Base-by-base conservation (phyloP, 2,888 invertebrate genomes). In the Drosophila longiperda region DNA sequence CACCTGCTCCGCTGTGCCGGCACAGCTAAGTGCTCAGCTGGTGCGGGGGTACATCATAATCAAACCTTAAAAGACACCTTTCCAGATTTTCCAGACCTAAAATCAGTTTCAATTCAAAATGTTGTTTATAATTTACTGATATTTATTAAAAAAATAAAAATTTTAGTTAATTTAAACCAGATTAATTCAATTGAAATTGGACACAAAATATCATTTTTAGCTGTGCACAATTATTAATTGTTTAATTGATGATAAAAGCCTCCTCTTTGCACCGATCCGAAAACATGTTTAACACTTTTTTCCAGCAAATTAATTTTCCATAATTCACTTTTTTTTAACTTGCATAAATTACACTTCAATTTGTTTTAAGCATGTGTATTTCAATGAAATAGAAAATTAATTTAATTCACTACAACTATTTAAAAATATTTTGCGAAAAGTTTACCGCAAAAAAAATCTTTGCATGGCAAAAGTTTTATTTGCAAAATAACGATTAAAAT, bases 401-500 rank as follows among this genome's bases (percentile, higher is more conserved):
- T 1, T 45, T 23, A 23, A 15, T 45, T 7, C 1, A 15, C 7
- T 45, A 15, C 20, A 45, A 45, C 0, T 8, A 45, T 45, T 45
- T 12, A 0, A 0, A 23, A 45, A 20, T 20, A 8, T 4, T 4
- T 1, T 2, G 4, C 4, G 4, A 15, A 45, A 45, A 23, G 4
- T 45, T 45, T 15, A 11, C 7, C 8, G 20, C 1, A 23, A 20
- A 40, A 40, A 42, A 54, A 36, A n/a, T n/a, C 23, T 7, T 54
- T 36, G 36, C 23, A 34, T 54, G 54, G 6, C 7, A 26, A 38
- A 55, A 38, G 55, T 8, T 45, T 23, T 23, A 23, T 29, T 29
- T 38, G 4, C 8, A 20, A 20, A 45, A 23, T 15, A 45, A 4
- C 12, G 15, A 15, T 45, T 2, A 15, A 8, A 45, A 23, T 4